Base-by-base conservation (phyloP, 2,797 vertebrate species). In the Cossypha heuglini region DNA sequence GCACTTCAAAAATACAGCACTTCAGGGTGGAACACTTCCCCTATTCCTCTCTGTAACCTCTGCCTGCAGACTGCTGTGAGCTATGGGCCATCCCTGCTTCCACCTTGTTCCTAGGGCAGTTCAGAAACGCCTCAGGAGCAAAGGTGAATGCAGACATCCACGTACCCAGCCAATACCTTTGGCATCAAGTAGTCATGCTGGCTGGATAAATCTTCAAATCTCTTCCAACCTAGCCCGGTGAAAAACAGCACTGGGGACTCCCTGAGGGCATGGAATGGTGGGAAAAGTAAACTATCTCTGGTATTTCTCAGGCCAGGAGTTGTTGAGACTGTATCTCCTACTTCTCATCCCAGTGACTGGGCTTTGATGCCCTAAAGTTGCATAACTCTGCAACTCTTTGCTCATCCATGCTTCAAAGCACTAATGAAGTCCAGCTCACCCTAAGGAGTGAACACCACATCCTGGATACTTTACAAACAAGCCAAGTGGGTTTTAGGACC, bases 351-450 rank as follows among this genome's bases (percentile, higher is more conserved):
- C 25, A 49, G 28, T 20, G 59, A 29, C 28, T 26, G 18, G 37
- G 26, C 68, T 83, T 55, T 38, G 45, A 40, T 55, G 37, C 28
- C 38, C 69, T 12, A 2, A 62, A 63, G 29, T 3, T 43, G 14
- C 25, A 43, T 24, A 46, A 37, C 5, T 19, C 38, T 74, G 38
- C 64, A 59, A 18, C 28, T 48, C 1, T 0, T 31, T 2, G 6
- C 31, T n/a, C 1, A 4, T 16, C 25, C 17, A 3, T 11, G 31
- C 57, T 83, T 67, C 61, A 43, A 61, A 57, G 20, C 16, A 73
- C 1, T 15, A 59, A 0, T 17, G 43, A 86, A 33, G 4, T 22
- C 28, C 40, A 63, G 58, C 6, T 3, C 35, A 63, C 20, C 4
- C 37, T 57, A 38, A 12, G 6, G 54, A 79, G 37, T 62, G 42